phyloP scores from a whole-genome alignment of 2,888 invertebrate species.

The Eristalis pertinax region DNA sequence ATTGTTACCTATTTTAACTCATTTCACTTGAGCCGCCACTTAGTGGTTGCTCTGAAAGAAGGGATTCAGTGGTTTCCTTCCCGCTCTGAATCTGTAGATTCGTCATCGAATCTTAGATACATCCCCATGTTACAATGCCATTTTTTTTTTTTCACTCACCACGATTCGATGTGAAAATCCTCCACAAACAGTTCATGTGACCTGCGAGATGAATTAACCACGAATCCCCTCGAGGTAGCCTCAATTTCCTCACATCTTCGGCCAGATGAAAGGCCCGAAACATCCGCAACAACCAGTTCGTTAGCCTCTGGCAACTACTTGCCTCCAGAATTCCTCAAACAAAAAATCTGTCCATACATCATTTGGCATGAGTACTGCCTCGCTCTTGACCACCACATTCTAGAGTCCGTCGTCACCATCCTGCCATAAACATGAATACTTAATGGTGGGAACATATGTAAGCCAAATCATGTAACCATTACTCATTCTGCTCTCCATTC shows the following conservation, averaged over 20 bases:
- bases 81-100: too few relatives aligned
- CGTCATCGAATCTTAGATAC: too few relatives aligned
- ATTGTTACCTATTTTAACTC: too few relatives aligned
- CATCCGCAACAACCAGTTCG: background rate
- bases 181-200: background rate
- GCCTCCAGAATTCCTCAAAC: background rate
- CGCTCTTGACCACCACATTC: background rate
- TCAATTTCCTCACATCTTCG: background rate
- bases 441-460: background rate
- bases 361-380: background rate
- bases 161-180: background rate
- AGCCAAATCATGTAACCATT: background rate
- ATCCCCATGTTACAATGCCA: background rate
- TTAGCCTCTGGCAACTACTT: background rate
- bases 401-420: background rate
- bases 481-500: background rate
- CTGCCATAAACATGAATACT: background rate
- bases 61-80: too few relatives aligned
- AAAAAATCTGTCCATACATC: background rate
- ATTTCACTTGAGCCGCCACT: too few relatives aligned
- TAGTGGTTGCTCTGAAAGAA: too few relatives aligned
- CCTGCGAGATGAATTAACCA: background rate
- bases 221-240: background rate
- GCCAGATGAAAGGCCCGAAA: background rate
- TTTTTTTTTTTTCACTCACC: background rate